These are phyloP conservation scores for Bombylius major DNA, from an alignment of 2,888 invertebrate species.

Conservation along the genomic window DNA sequence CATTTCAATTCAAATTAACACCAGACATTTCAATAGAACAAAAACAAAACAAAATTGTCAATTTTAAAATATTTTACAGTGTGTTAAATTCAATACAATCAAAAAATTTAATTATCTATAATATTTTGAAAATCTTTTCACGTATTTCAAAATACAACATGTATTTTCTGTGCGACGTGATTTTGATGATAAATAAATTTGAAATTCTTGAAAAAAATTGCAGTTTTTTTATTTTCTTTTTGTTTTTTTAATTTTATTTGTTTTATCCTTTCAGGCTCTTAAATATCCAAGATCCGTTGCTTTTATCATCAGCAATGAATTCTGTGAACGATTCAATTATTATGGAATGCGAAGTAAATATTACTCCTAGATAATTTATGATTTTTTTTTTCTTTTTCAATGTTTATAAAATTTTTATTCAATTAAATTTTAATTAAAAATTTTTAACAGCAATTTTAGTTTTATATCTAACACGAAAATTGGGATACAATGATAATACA, in stretches of 20 bases:
- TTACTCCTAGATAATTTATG: slow-evolving; percentile 5
- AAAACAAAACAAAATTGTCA: no score
- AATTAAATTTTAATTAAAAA: not conserved
- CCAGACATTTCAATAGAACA: no score
- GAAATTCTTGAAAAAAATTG: no score
- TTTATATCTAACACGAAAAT: slow-evolving; percentile 69
- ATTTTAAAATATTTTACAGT: no score
- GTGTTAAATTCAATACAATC: no score
- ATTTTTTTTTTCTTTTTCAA: not conserved
- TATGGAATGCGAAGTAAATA: slow-evolving; percentile 93
- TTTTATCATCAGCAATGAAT: slow-evolving; percentile 93
- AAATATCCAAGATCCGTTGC: slow-evolving; percentile 80
- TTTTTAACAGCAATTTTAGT: slow-evolving; percentile 72
- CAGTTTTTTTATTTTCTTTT: not conserved
- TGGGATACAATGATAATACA: slow-evolving; percentile 56
- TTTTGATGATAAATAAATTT: no score
- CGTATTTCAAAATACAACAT: no score
- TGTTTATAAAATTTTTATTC: not conserved
- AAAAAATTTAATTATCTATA: no score
- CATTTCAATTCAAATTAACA: no score
- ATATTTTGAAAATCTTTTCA: no score
- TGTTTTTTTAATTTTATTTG: not conserved
- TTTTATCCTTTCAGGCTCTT: slow-evolving; percentile 20
- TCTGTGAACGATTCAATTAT: slow-evolving; percentile 93
- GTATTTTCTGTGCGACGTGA: no score